Evolutionary conservation across 2,888 invertebrate genomes (phyloP).

Genomic region (Eupithecia subfuscata): DNA sequence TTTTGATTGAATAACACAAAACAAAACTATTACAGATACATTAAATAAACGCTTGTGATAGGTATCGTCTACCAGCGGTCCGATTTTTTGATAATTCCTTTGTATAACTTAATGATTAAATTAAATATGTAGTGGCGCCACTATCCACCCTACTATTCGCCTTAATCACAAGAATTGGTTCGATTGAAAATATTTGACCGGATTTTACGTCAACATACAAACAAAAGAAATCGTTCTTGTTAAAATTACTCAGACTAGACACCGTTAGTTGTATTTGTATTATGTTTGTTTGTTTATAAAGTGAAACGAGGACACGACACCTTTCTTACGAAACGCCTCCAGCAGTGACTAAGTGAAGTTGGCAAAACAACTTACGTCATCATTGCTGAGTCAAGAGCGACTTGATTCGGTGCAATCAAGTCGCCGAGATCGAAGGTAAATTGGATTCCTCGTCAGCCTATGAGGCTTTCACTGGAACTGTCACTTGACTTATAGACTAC

Average conservation of each 20-base stretch:
- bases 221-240: slow-evolving; percentile 21
- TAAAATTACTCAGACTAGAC: slow-evolving; percentile 41
- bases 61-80: no score
- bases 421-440: slow-evolving; percentile 19
- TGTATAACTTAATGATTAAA: no score
- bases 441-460: slow-evolving; percentile 12
- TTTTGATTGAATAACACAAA: no score
- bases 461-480: not conserved
- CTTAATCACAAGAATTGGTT: not conserved
- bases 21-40: no score
- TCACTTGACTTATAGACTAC: slow-evolving; percentile 6
- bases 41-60: no score
- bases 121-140: no score
- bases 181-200: not conserved
- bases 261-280: slow-evolving; percentile 22
- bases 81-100: no score
- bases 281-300: slow-evolving; percentile 66
- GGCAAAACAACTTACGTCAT: slow-evolving; percentile 78
- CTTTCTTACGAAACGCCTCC: slow-evolving; percentile 73
- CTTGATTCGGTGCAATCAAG: slow-evolving; percentile 22
- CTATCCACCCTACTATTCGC: no score
- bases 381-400: slow-evolving; percentile 44
- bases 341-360: slow-evolving; percentile 70
- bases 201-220: not conserved
- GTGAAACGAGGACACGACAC: slow-evolving; percentile 70